phyloP scores from a whole-genome alignment of 2,113 vertebrate genomes.

The Epinephelus cyanopodus region DNA sequence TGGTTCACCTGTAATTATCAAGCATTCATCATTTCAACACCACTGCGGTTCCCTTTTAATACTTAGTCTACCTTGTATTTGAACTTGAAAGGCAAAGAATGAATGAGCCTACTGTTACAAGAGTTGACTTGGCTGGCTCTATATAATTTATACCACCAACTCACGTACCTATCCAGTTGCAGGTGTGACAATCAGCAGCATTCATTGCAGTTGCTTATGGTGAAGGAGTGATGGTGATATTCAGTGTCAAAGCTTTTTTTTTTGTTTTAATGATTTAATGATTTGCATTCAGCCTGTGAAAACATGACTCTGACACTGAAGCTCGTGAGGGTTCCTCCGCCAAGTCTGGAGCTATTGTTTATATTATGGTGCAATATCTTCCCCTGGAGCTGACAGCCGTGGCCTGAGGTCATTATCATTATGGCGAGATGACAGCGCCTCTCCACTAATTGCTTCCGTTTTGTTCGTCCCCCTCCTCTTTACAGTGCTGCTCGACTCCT shows the following conservation, averaged over 20 bases:
- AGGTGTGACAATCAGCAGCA: conserved; percentile 82
- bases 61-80: conserved; percentile 79
- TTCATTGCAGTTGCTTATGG: conserved; percentile 69
- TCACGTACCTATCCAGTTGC: conserved; percentile 78
- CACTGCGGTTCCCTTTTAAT: conserved; percentile 76
- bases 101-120: conserved; percentile 82
- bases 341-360: conserved; percentile 81
- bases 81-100: conserved; percentile 82
- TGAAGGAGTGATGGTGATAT: conserved; percentile 63
- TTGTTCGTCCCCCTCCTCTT: conserved; percentile 48
- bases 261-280: conserved; percentile 70
- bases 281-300: conserved; percentile 76
- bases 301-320: conserved; percentile 76
- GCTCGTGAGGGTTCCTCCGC: conserved; percentile 53
- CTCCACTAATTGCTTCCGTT: conserved; percentile 79
- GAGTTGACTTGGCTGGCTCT: conserved; percentile 70
- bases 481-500: conserved; percentile 86
- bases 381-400: conserved; percentile 71
- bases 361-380: conserved; percentile 78
- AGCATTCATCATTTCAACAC: conserved; percentile 80
- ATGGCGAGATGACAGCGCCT: conserved; percentile 75
- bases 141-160: conserved; percentile 77
- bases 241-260: conserved; percentile 65
- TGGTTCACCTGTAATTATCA: conserved; percentile 83
- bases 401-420: conserved; percentile 76